Conservation (phyloP, 2,797 vertebrate species). For the Characodon lateralis region DNA sequence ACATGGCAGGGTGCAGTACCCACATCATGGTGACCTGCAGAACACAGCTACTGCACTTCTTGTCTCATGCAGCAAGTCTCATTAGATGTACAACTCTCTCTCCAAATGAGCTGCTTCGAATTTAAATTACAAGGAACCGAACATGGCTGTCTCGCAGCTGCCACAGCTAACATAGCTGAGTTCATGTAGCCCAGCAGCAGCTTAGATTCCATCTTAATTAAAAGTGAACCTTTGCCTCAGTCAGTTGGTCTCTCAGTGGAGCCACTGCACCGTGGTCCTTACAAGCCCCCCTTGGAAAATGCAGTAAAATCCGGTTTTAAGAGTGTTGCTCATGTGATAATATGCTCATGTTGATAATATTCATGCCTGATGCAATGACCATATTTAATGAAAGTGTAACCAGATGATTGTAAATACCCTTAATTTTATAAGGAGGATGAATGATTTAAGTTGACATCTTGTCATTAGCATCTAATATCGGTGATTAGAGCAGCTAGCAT, state of each 20-base stretch:
- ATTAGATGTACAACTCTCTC: slow-evolving; percentile 23
- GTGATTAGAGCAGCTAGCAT: background rate
- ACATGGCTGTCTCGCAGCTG: slow-evolving; percentile 17
- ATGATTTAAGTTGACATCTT: background rate
- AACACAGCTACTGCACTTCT: slow-evolving; percentile 35
- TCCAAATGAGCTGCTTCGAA: slow-evolving; percentile 13
- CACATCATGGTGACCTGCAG: slow-evolving; percentile 48
- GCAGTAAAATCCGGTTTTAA: slow-evolving; percentile 24
- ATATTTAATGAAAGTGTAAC: slow-evolving; percentile 9
- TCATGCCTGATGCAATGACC: slow-evolving; percentile 23
- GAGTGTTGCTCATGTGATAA: slow-evolving; percentile 12
- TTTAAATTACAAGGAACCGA: slow-evolving; percentile 10
- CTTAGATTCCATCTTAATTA: slow-evolving; percentile 61
- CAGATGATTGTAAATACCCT: slow-evolving; percentile 17
- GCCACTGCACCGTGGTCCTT: slow-evolving; percentile 26
- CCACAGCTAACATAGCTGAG: slow-evolving; percentile 7
- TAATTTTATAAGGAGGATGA: background rate
- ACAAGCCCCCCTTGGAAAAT: slow-evolving; percentile 20
- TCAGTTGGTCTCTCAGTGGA: slow-evolving; percentile 33
- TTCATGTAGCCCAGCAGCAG: slow-evolving; percentile 20
- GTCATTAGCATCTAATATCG: background rate
- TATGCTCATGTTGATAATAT: slow-evolving; percentile 28
- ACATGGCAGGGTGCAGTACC: slow-evolving; percentile 37
- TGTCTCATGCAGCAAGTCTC: slow-evolving; percentile 17
- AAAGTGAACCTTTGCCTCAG: slow-evolving; percentile 42